Evolutionary conservation across 2,888 invertebrate genomes (phyloP), one percentile per base, ranked within the genome.

Genomic region (Glyphotaelius pellucidus): DNA sequence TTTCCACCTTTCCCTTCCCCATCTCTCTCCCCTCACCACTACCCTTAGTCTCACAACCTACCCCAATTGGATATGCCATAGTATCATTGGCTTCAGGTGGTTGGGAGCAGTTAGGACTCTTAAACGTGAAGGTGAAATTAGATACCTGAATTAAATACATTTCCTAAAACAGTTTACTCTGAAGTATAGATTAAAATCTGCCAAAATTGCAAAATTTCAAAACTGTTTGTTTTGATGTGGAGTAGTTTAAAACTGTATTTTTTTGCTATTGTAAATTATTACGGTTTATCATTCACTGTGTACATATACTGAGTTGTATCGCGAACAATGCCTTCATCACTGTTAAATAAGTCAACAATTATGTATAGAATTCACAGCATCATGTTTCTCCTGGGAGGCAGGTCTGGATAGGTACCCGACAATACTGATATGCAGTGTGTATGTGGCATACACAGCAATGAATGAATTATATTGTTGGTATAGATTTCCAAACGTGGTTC

Each of bases 281-380:
- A 67, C n/a, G 25, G 67, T 5, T 0, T 67, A 9, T 52, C 19
- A 67, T 67, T 67, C 25, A n/a, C 67, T 67, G 9, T 25, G 67
- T 67, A 67, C 9, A 42, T 42, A 42, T 42, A 11, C 42, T 42
- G 25, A 9, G 25, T n/a, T 85, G 90, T n/a, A n/a, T 85, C 25
- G 84, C 79, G 85, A 38, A 90, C 90, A 90, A 90, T 86, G 90
- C 90, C 38, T 86, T 90, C 52, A 90, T 90, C 90, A 90, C 79
- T 90, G 90, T 90, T 86, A 79, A 80, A 90, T 87, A 86, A 79
- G 38, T 86, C 86, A 86, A 86, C 90, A 86, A 80, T 80, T 80
- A 90, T 80, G 32, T 89, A 25, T 80, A 80, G 79, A 89, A 89
- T 32, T 52, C 52, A 87, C 47, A 47, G 47, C 52, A 32, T 87